Conservation (phyloP, 2,797 vertebrate genomes). For the Aulostomus chinensis region DNA sequence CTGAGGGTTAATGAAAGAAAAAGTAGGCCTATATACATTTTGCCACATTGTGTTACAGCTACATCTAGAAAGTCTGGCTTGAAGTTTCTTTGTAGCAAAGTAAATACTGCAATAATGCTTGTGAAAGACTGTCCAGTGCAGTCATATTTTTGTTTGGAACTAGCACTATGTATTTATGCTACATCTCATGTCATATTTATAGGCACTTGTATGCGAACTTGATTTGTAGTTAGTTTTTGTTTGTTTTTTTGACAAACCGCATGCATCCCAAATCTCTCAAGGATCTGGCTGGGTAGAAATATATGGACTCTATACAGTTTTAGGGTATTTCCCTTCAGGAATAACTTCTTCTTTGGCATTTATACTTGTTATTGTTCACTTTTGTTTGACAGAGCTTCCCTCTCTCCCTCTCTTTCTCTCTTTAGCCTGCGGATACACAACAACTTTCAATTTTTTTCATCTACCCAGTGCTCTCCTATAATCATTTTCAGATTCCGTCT, state of each 20-base stretch:
- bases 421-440: constrained; percentile 14
- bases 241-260: constrained; percentile 18
- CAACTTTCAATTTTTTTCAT: constrained; percentile 15
- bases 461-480: constrained; percentile 21
- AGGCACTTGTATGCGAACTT: constrained; percentile 3
- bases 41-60: no score
- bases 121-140: background rate
- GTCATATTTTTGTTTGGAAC: constrained; percentile 1
- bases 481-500: constrained; percentile 40
- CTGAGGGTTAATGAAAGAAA: background rate
- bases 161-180: constrained; percentile 15
- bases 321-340: constrained; percentile 13
- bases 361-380: constrained; percentile 30
- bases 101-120: background rate
- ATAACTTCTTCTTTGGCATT: constrained; percentile 5
- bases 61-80: background rate
- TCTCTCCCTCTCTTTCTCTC: constrained; percentile 3
- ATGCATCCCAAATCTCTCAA: constrained; percentile 17
- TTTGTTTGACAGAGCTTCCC: constrained; percentile 18
- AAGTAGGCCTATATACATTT: no score
- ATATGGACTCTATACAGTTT: constrained; percentile 4
- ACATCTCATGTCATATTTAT: constrained; percentile 22
- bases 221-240: constrained; percentile 23
- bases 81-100: background rate
- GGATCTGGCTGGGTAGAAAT: constrained; percentile 11